Conservation (phyloP, 2,113 vertebrate species). For the Rhinolophus sinicus region DNA sequence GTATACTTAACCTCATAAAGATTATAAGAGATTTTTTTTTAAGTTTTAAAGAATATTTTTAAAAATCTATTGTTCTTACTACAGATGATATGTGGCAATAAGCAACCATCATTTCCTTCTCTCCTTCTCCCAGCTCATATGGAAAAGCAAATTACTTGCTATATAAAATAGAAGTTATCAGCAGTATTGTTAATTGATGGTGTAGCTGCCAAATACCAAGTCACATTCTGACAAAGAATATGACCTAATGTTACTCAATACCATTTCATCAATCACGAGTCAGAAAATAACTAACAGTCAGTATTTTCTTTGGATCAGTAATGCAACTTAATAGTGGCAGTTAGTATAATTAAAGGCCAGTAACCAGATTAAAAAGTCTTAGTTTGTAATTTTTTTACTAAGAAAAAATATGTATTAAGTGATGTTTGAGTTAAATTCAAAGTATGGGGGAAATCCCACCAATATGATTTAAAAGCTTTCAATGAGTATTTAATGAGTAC, state of each 20-base stretch:
- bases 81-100: conserved; percentile 76
- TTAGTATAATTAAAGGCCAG: conserved; percentile 84
- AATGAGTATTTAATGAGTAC: conserved; percentile 66
- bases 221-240: conserved; percentile 78
- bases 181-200: conserved; percentile 84
- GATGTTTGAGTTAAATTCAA: conserved; percentile 57
- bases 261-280: conserved; percentile 80
- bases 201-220: conserved; percentile 84
- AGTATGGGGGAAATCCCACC: conserved; percentile 20
- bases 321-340: conserved; percentile 78
- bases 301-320: conserved; percentile 81
- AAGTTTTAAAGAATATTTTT: conserved; percentile 56
- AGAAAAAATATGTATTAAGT: conserved; percentile 50
- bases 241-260: conserved; percentile 83
- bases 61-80: conserved; percentile 58
- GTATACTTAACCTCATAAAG: neutral
- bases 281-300: conserved; percentile 77
- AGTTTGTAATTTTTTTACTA: conserved; percentile 68
- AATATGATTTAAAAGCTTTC: conserved; percentile 64
- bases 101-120: conserved; percentile 75
- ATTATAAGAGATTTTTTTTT: conserved; percentile 47
- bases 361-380: conserved; percentile 80
- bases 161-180: conserved; percentile 84
- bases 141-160: conserved; percentile 83
- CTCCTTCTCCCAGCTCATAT: conserved; percentile 72